phyloP scores from a whole-genome alignment of 1,140 invertebrate genomes.

The Zaprionus inermis region DNA sequence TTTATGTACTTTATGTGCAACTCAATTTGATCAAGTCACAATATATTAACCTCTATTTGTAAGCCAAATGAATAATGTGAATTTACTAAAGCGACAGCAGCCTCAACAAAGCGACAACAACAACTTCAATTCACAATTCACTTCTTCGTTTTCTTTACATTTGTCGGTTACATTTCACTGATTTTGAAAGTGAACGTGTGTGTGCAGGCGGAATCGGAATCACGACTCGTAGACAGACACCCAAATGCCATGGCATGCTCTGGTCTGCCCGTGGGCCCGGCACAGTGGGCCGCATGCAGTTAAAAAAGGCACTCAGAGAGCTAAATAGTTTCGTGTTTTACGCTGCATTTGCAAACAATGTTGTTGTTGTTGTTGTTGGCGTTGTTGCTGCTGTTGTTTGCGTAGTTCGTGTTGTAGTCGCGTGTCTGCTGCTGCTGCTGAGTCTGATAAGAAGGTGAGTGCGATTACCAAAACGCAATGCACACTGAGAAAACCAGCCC shows the following conservation, averaged over 20 bases:
- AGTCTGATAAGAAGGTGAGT: slow-evolving; percentile 50
- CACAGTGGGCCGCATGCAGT: slow-evolving; percentile 54
- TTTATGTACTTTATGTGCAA: slow-evolving; percentile 57
- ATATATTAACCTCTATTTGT: slow-evolving; percentile 82
- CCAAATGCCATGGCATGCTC: slow-evolving; percentile 24
- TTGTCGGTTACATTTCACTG: slow-evolving; percentile 80
- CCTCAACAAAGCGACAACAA: slow-evolving; percentile 59
- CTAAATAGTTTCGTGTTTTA: slow-evolving; percentile 45
- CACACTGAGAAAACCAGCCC: slow-evolving; percentile 28
- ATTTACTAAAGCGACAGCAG: slow-evolving; percentile 69
- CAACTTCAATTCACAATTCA: slow-evolving; percentile 61
- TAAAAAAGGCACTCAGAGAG: background rate
- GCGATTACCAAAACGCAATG: slow-evolving; percentile 47
- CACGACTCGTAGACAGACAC: slow-evolving; percentile 56
- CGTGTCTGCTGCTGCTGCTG: slow-evolving; percentile 28
- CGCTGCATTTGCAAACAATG: slow-evolving; percentile 48
- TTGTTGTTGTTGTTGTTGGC: slow-evolving; percentile 15
- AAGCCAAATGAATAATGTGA: slow-evolving; percentile 79
- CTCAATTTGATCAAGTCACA: slow-evolving; percentile 68
- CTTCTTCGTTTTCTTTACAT: slow-evolving; percentile 30
- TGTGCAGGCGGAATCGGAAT: slow-evolving; percentile 71
- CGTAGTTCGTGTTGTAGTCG: slow-evolving; percentile 28
- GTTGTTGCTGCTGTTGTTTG: slow-evolving; percentile 22
- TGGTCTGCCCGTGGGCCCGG: slow-evolving; percentile 7
- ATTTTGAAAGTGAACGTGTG: slow-evolving; percentile 80